Evolutionary conservation across 2,113 vertebrate species (phyloP), one percentile per base, ranked within the genome.

Genomic region (Malurus elegans): DNA sequence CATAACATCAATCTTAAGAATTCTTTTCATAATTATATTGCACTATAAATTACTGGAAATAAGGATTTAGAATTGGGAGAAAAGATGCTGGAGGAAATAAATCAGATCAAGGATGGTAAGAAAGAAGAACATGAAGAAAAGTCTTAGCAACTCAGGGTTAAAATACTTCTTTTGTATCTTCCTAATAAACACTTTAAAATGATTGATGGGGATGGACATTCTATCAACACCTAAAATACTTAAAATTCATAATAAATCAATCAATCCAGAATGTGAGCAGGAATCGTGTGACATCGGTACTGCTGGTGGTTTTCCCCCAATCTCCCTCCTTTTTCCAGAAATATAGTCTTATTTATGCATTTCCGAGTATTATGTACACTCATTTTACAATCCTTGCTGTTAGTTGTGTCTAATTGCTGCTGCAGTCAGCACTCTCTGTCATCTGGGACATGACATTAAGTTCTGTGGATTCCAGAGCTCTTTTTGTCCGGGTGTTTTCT

Each of bases 41-140:
- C 32, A 45, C 66, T 79, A 90, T 79, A 92, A 89, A 95, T 95
- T 90, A 80, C 19, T 58, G 28, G 34, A 95, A 95, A 88, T 89
- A 88, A 92, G 64, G 29, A 76, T 89, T 94, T 88, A 83, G 34
- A 79, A 80, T 16, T 25, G 26, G 32, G 32, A 87, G 38, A 80
- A 84, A 92, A 95, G 25, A 58, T 83, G 58, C 6, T 64, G 64
- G 24, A 92, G 44, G 56, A 94, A 54, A 92, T 90, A 89, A 86
- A 95, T 93, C 45, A 93, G 50, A 64, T 60, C 31, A 79, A 88
- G 62, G 34, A 42, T 44, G 6, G 16, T 57, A 70, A 86, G 50
- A 69, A 88, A 79, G 17, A 84, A 80, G 84, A 66, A 4, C 5
- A 15, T n/a, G 11, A 31, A 42, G 62, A 90, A 71, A 73, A 70